Base-by-base conservation (phyloP, 2,113 vertebrate species). In the Nothoprocta pentlandii region DNA sequence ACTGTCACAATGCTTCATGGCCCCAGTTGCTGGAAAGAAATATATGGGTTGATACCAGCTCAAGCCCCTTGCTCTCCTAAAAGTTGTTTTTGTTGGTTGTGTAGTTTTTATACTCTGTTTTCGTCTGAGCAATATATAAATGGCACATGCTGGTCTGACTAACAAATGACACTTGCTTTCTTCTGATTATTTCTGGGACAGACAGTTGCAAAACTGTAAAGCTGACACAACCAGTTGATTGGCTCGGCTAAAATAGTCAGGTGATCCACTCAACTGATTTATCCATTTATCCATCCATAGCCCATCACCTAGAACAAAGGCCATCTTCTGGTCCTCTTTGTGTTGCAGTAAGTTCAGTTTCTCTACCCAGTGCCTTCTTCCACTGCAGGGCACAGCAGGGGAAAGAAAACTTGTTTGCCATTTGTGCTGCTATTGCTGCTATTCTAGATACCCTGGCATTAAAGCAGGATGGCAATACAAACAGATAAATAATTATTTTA, bases 101-200 rank as follows among this genome's bases (percentile, higher is more conserved):
- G 74, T 6, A 16, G 2, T 22, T 92, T 58, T 73, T 66, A 19
- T 22, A 62, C 28, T 80, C 25, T 80, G 1, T 69, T 21, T 42
- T 69, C 11, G 16, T 69, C 42, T 46, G 15, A 61, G 46, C 10
- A 14, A 78, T 51, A 61, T 61, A 12, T 61, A 10, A 30, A 44
- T 6, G 16, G 10, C 34, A 12, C 0, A 1, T 41, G 12, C 1
- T 41, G 15, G 3, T 41, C 15, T 71, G 20, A 16, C 14, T 75
- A 41, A 67, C 4, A 36, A 16, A 75, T 75, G 47, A 42, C 70
- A 47, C 30, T 88, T 75, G 2, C 13, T 36, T 4, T 63, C 11
- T 67, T 81, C 20, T 76, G 30, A 59, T 69, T 70, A 61, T 70
- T 4, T 47, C 16, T 32, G 21, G 11, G 6, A 53, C 22, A 59